Evolutionary conservation across 2,888 invertebrate genomes (phyloP), one percentile per base, ranked within the genome.

Genomic region (Eupithecia exiguata): DNA sequence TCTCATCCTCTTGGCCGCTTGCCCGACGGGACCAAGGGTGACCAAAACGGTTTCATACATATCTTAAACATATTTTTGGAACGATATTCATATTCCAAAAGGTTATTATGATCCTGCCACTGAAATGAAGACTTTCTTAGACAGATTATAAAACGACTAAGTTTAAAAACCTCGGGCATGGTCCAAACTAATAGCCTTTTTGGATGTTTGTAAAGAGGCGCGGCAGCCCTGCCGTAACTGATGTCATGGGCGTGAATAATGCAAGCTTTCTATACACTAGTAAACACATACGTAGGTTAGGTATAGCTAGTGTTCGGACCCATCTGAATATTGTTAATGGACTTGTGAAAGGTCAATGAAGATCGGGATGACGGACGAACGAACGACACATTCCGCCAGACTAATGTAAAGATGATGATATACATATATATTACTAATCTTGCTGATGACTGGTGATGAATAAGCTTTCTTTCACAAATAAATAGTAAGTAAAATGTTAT

Each of bases 161-260:
- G 2, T 5, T 61, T 30, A 53, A 53, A 53, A 53, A 53, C 10
- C 53, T 53, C 10, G 10, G 21, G 21, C 21, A 10, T 21, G 53
- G 21, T 21, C 12, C 10, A n/a, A 53, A 53, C 21, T n/a, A 49
- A n/a, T n/a, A 7, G 49, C n/a, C n/a, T 21, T 58, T 58, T 25
- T 21, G 21, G 10, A 25, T 58, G 53, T 53, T 21, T 21, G 4
- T 58, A 25, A 58, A 25, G 25, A 58, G 25, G 49, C 10, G 40
- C 38, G 70, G n/a, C 38, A 68, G 63, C 72, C 72, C 72, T 72
- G 68, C 25, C n/a, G 63, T 70, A 38, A 40, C 82, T 85, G 86
- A 85, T 84, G 84, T 85, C 84, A 84, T 80, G 79, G 68, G 58
- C 80, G 70, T 77, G 78, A 79, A 82, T 82, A 82, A 81, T 84